A percentile compares a stretch with the other conserved stretches of the same genome.
These are phyloP conservation scores for Morpho helenor DNA, from an alignment of 2,888 invertebrate genomes.

Conservation along the genomic window DNA sequence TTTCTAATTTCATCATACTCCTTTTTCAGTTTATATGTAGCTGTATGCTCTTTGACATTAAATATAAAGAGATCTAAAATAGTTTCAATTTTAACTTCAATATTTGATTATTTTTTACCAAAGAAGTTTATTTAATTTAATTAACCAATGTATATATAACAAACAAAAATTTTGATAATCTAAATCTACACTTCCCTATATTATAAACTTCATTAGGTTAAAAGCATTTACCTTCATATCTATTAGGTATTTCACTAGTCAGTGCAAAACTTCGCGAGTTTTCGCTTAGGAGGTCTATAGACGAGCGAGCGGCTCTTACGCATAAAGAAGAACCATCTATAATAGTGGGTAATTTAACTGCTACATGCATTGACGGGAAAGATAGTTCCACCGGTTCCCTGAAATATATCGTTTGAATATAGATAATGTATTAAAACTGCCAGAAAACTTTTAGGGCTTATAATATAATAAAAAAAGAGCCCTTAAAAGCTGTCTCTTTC, in stretches of 20 bases:
- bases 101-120: neutral
- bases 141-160: too few relatives aligned
- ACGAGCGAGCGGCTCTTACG: constrained; percentile 75
- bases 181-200: too few relatives aligned
- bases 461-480: too few relatives aligned
- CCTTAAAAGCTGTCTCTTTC: too few relatives aligned
- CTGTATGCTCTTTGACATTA: constrained; percentile 61
- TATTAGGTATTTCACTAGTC: constrained; percentile 40
- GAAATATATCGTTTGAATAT: constrained; percentile 14
- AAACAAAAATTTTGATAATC: too few relatives aligned
- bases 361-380: constrained; percentile 75
- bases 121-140: too few relatives aligned
- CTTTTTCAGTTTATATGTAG: constrained; percentile 53
- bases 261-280: constrained; percentile 46
- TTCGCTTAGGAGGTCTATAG: constrained; percentile 81
- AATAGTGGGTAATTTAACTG: constrained; percentile 74
- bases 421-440: too few relatives aligned
- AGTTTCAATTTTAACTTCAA: neutral
- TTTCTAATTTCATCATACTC: constrained; percentile 61
- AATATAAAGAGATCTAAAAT: constrained; percentile 65
- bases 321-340: constrained; percentile 75
- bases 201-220: too few relatives aligned
- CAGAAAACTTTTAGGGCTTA: too few relatives aligned
- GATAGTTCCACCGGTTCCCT: constrained; percentile 74
- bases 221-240: constrained; percentile 44